Evolutionary conservation across 2,113 vertebrate genomes (phyloP).

Genomic region (Oryzias melastigma): DNA sequence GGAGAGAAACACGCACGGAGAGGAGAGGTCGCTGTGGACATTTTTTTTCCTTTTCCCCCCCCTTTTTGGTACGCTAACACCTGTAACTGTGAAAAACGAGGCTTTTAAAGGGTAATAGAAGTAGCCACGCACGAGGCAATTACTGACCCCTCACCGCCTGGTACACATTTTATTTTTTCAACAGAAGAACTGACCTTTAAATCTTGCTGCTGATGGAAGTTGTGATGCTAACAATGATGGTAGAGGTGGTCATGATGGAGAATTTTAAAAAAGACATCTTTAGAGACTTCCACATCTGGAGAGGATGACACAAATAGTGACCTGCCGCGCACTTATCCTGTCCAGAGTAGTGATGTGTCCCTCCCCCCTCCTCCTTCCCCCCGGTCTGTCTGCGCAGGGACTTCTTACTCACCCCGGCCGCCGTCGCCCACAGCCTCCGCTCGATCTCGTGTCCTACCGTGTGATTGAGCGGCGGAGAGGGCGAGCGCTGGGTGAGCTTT

Average conservation of each 20-base stretch:
- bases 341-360: conserved; percentile 14
- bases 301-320: background rate
- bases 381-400: background rate
- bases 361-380: background rate
- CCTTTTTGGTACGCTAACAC: conserved; percentile 12
- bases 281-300: conserved; percentile 35
- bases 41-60: too few species aligned
- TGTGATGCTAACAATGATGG: conserved; percentile 5
- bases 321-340: conserved; percentile 18
- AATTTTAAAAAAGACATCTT: conserved; percentile 14
- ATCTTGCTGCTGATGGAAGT: background rate
- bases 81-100: conserved; percentile 29
- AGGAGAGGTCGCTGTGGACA: too few species aligned
- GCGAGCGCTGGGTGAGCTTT: conserved; percentile 49
- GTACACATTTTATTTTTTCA: conserved; percentile 7
- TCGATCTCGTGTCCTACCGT: conserved; percentile 59
- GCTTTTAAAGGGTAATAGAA: background rate
- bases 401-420: conserved; percentile 51
- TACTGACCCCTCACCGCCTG: conserved; percentile 25
- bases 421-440: conserved; percentile 53
- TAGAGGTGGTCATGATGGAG: conserved; percentile 8
- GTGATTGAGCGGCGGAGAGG: conserved; percentile 55
- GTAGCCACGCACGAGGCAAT: conserved; percentile 13
- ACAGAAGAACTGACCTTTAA: background rate
- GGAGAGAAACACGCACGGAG: too few species aligned